Evolutionary conservation across 1,140 invertebrate species (phyloP).

Genomic region (Philopotamus ludificatus): DNA sequence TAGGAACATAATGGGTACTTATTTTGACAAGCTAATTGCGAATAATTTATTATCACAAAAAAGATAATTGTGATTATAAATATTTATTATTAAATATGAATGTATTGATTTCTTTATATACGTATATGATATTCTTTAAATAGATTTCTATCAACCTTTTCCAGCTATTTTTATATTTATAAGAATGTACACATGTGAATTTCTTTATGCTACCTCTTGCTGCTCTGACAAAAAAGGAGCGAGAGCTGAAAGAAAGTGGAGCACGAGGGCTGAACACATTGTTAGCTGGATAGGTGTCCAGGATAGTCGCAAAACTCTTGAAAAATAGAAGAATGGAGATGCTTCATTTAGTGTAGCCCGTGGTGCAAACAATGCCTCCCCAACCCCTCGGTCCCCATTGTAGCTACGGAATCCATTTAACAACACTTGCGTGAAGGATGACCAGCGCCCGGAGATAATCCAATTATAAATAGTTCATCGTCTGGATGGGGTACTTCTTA

Average conservation of each 20-base stretch:
- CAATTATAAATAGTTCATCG: constrained; percentile 7
- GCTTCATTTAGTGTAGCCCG: constrained; percentile 26
- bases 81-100: no score
- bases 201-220: neutral
- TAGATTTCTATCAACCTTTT: no score
- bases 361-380: constrained; percentile 27
- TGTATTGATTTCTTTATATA: no score
- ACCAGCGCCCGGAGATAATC: neutral
- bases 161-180: no score
- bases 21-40: no score
- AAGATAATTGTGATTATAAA: no score
- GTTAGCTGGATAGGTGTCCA: constrained; percentile 12
- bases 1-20: no score
- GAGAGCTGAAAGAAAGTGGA: constrained; percentile 4
- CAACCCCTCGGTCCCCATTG: constrained; percentile 9
- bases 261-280: constrained; percentile 14
- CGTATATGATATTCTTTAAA: no score
- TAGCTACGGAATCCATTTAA: constrained; percentile 20
- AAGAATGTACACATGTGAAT: neutral
- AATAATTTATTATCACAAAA: no score
- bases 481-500: neutral
- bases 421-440: neutral
- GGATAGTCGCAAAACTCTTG: neutral
- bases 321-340: constrained; percentile 24
- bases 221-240: neutral